Base-by-base conservation (phyloP, 2,113 vertebrate species). In the Labeo catla region DNA sequence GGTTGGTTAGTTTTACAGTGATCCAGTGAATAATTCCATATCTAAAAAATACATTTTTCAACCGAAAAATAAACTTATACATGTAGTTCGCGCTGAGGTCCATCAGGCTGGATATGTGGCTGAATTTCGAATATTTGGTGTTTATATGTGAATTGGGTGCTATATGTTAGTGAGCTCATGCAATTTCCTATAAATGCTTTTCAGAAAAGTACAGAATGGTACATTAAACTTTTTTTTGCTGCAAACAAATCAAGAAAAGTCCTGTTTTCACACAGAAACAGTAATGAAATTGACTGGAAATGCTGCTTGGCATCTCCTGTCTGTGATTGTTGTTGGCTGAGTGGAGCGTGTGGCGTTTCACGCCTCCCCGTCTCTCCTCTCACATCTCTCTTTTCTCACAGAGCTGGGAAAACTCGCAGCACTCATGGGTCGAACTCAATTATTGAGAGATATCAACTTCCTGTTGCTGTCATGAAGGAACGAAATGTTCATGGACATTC, bases 301-400 rank as follows among this genome's bases (percentile, higher is more conserved):
- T 11, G 10, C 54, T 23, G 72, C 19, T 79, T 3, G 5, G 6
- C 12, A 49, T 57, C 50, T 78, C 8, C 39, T 0, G 74, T 78
- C 11, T 57, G 76, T 78, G 76, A n/a, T 73, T 2, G 70, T 28
- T 76, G 45, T 50, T 76, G 73, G 73, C 73, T 50, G 73, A 49
- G 45, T 13, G 4, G 11, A 45, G 54, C 0, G 54, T 45, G 77
- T 79, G 54, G 77, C 1, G 2, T n/a, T 79, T 79, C 54, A 57
- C 77, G 61, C 77, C 28, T 43, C 76, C 21, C 43, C 6, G 43
- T 74, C 72, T 78, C 47, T 28, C n/a, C 47, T 76, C 47, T 77
- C 23, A 54, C 74, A 52, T 68, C 15, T 16, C 16, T 45, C 39
- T 73, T 73, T 73, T 47, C 43, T 73, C 70, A 47, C 28, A n/a